Conservation (phyloP, 2,888 invertebrate species). For the Portevinia maculata region DNA sequence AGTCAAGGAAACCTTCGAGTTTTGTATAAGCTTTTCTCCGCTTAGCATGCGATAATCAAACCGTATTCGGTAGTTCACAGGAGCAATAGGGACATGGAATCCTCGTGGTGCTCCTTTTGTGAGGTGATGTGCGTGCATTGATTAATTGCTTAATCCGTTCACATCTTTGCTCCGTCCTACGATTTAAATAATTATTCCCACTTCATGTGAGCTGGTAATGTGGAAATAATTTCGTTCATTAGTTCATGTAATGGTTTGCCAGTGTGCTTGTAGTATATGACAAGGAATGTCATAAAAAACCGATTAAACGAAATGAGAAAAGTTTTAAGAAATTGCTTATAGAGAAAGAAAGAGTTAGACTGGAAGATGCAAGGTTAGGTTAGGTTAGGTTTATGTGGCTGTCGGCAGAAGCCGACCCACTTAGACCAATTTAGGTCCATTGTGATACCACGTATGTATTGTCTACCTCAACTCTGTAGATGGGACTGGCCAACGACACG, state of each 20-base stretch:
- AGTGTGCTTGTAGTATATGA: slow-evolving; percentile 9
- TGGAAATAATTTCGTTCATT: slow-evolving; percentile 62
- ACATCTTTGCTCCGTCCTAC: slow-evolving; percentile 29
- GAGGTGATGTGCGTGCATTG: slow-evolving; percentile 47
- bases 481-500: no score
- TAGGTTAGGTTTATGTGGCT: no score
- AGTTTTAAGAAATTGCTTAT: slow-evolving; percentile 35
- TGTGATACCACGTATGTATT: no score
- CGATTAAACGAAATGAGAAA: slow-evolving; percentile 48
- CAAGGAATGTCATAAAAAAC: slow-evolving; percentile 25
- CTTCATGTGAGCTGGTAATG: slow-evolving; percentile 19
- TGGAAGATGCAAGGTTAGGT: background rate
- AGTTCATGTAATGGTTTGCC: slow-evolving; percentile 60
- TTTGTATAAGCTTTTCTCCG: slow-evolving; percentile 47
- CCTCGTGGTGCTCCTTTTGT: background rate
- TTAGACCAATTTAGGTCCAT: no score
- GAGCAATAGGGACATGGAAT: slow-evolving; percentile 15
- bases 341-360: no score
- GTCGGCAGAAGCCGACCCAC: no score
- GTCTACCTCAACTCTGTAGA: no score
- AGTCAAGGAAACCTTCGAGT: slow-evolving; percentile 39
- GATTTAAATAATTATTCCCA: slow-evolving; percentile 28
- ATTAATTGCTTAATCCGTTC: slow-evolving; percentile 56
- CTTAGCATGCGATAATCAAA: slow-evolving; percentile 69
- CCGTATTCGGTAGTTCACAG: slow-evolving; percentile 55